phyloP scores from a whole-genome alignment of 1,140 invertebrate species.

The Nomia melanderi region DNA sequence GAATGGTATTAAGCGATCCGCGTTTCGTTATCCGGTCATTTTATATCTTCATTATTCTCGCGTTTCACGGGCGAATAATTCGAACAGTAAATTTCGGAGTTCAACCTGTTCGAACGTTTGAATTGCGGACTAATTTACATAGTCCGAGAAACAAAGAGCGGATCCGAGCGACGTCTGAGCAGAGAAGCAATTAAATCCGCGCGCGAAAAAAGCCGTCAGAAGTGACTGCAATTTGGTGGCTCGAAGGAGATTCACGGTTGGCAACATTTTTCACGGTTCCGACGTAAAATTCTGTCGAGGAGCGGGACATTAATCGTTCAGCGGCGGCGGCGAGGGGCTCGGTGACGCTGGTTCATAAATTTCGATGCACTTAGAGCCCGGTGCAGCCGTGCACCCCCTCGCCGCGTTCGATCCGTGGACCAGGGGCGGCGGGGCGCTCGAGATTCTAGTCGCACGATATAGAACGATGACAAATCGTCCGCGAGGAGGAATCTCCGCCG shows the following conservation, averaged over 20 bases:
- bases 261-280: conserved; percentile 63
- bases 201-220: conserved; percentile 18
- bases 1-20: too few relatives aligned
- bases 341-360: conserved; percentile 63
- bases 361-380: conserved; percentile 65
- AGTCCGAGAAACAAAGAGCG: neutral
- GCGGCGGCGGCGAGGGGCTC: conserved; percentile 20
- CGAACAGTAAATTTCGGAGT: too few relatives aligned
- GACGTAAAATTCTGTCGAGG: conserved; percentile 53
- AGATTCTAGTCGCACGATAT: conserved; percentile 14
- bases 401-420: conserved; percentile 14
- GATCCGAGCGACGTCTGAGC: conserved; percentile 3
- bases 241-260: neutral
- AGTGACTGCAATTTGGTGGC: neutral
- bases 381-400: conserved; percentile 34
- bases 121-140: too few relatives aligned
- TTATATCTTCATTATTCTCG: too few relatives aligned
- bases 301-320: conserved; percentile 63
- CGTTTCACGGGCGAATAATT: too few relatives aligned
- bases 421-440: neutral
- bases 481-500: conserved; percentile 21
- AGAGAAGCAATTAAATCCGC: conserved; percentile 44
- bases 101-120: too few relatives aligned
- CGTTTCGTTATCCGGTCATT: too few relatives aligned
- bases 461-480: conserved; percentile 56